A percentile compares a stretch with the other conserved stretches of the same genome.
Conservation (phyloP, 1,140 invertebrate species). For the Calephelis virginiensis region DNA sequence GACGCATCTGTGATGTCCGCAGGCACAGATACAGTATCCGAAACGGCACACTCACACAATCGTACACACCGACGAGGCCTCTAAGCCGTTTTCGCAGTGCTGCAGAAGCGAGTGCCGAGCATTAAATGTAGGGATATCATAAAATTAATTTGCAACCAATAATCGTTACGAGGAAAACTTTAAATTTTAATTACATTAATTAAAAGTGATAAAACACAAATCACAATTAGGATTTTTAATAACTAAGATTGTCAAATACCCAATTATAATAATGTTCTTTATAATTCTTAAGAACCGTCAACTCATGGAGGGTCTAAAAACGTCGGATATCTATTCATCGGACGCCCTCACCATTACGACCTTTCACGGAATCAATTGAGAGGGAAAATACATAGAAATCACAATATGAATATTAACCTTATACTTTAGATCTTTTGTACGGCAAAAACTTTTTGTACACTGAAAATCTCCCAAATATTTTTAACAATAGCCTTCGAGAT, state of each 20-base stretch:
- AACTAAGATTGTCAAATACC: conserved; percentile 16
- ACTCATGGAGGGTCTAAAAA: conserved; percentile 59
- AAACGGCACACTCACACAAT: no score
- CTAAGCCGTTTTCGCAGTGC: no score
- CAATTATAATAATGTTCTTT: conserved; percentile 29
- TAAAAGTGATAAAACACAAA: background rate
- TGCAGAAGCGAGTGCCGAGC: no score
- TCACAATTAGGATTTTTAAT: conserved; percentile 5
- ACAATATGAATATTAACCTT: conserved; percentile 67
- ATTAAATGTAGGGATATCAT: no score
- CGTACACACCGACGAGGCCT: no score
- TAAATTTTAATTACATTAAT: no score
- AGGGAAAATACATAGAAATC: conserved; percentile 71
- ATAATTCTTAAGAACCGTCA: conserved; percentile 53
- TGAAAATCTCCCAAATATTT: conserved; percentile 58
- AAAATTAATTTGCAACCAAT: no score
- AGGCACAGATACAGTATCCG: no score
- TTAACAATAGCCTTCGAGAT: conserved; percentile 61
- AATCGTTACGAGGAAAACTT: no score
- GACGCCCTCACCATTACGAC: conserved; percentile 50
- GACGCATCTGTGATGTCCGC: no score
- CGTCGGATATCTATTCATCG: conserved; percentile 74
- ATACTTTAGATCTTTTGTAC: conserved; percentile 49
- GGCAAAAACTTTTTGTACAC: conserved; percentile 56
- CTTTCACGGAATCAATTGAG: conserved; percentile 66